Base-by-base conservation (phyloP, 2,797 vertebrate species). In the Masticophis lateralis region DNA sequence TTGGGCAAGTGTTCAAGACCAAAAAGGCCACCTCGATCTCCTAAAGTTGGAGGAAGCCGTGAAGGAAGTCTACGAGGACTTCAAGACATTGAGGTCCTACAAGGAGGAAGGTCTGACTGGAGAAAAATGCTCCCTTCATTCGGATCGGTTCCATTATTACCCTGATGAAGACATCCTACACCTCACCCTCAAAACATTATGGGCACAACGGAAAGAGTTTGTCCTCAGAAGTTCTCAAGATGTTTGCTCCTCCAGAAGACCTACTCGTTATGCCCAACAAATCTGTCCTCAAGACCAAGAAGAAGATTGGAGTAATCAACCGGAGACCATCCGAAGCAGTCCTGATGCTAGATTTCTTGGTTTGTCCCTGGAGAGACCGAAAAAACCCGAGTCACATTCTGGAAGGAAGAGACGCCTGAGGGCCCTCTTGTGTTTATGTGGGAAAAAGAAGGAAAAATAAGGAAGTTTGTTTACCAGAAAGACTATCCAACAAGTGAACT, bases 321-420 rank as follows among this genome's bases (percentile, higher is more conserved):
- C 18, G 1, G 18, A 79, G 27, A n/a, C 51, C 1, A 11, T 2
- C 27, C 13, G 8, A 51, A 18, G 0, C 10, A 9, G 2, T 27
- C 28, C 28, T 10, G 14, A 56, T 1, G 2, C 27, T n/a, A 25
- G 14, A 20, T 32, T 5, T 10, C 0, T 87, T 2, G 6, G 2
- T 55, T n/a, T 18, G 14, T 55, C 51, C 27, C 53, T 55, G 51
- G 87, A 3, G n/a, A 57, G n/a, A 5, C n/a, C 10, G 28, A 0
- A 20, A 57, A 20, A 57, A 20, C 5, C 0, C 0, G 1, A 2
- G 18, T 32, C 16, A 0, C 5, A 32, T 28, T 57, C 87, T 22
- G 18, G 55, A 22, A 57, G 8, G n/a, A 88, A 14, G 8, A 20
- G 0, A 37, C 10, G 0, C 2, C 5, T 11, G 16, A 37, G n/a